Evolutionary conservation across 2,113 vertebrate species (phyloP).

Genomic region (Ploceus nigricollis): DNA sequence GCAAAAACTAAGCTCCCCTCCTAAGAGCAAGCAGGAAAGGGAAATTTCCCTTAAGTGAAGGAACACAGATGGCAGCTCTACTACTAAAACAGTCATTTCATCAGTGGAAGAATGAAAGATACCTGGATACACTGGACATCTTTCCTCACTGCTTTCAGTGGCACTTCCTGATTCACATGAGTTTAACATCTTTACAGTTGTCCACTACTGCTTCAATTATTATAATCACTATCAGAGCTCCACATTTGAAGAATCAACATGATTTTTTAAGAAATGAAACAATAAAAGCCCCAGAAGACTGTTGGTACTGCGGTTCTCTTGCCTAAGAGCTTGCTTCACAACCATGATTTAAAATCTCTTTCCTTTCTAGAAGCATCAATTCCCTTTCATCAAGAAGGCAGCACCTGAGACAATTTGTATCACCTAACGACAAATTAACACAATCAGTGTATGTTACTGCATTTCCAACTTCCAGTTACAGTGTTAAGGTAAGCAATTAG

Average conservation of each 20-base stretch:
- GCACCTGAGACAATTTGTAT: neutral
- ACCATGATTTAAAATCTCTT: neutral
- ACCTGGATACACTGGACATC: neutral
- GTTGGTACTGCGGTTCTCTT: neutral
- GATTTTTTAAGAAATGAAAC: neutral
- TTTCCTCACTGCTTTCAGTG: neutral
- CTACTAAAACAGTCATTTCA: neutral
- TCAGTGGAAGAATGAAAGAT: neutral
- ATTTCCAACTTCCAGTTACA: slow-evolving; percentile 12
- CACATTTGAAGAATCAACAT: neutral
- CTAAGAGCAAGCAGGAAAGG: neutral
- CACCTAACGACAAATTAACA: neutral
- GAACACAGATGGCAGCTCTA: neutral
- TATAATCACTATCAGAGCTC: neutral
- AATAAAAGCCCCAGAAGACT: neutral
- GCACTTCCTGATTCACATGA: neutral
- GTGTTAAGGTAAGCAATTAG: neutral
- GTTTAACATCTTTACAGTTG: neutral
- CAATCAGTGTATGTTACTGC: neutral
- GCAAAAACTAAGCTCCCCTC: neutral
- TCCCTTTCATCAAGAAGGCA: neutral
- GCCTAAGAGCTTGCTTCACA: neutral
- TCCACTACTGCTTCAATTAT: neutral
- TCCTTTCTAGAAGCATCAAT: neutral
- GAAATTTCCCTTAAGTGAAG: neutral